Conservation (phyloP, 2,888 invertebrate species). For the Lochmaea capreae region DNA sequence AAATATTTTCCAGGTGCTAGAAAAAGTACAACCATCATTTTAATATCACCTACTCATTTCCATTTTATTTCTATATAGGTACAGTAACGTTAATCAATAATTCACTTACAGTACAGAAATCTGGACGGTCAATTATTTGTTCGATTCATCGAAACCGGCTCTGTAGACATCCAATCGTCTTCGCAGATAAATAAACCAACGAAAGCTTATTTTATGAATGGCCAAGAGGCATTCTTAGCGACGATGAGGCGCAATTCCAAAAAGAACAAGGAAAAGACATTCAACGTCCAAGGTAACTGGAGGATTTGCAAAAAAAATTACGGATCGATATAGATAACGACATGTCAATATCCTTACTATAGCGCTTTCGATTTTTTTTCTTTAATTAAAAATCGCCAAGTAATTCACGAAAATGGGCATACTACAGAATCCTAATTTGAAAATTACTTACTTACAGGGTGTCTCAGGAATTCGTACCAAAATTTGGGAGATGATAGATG, state of each 20-base stretch:
- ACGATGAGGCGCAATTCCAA: slow-evolving; percentile 28
- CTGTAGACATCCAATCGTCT: slow-evolving; percentile 30
- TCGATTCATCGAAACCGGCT: not conserved
- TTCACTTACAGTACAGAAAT: no score
- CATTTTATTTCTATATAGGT: no score
- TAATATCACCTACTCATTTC: no score
- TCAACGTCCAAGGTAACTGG: slow-evolving; percentile 16
- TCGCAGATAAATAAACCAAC: slow-evolving; percentile 40
- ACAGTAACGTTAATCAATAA: no score
- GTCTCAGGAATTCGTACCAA: no score
- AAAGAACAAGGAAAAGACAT: slow-evolving; percentile 26
- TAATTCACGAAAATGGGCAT: not conserved
- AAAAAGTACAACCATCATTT: no score
- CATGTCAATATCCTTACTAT: slow-evolving; percentile 11
- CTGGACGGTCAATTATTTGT: not conserved
- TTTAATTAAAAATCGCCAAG: slow-evolving; percentile 8
- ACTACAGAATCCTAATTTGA: not conserved
- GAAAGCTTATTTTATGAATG: slow-evolving; percentile 44
- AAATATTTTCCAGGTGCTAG: no score
- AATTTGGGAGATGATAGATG: no score
- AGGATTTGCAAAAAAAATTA: slow-evolving; percentile 19
- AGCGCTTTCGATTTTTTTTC: slow-evolving; percentile 7
- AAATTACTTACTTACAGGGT: no score
- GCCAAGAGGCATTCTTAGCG: slow-evolving; percentile 39
- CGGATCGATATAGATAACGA: slow-evolving; percentile 17